These are phyloP conservation scores for Xestobium rufovillosum DNA, from an alignment of 2,888 invertebrate genomes.

Conservation along the genomic window DNA sequence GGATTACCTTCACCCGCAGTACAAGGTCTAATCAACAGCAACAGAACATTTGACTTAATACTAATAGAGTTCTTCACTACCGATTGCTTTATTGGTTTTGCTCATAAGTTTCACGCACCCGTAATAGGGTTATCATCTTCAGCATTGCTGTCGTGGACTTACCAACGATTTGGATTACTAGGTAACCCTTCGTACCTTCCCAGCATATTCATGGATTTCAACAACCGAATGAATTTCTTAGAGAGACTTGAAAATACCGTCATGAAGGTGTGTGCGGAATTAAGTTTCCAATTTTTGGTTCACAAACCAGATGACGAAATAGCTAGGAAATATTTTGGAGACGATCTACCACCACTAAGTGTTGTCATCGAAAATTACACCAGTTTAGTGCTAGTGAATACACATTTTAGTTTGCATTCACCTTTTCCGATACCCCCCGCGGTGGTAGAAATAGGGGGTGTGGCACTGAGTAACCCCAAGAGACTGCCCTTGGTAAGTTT, in stretches of 20 bases:
- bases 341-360: slow-evolving; percentile 32
- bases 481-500: no score
- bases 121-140: slow-evolving; percentile 50
- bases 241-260: slow-evolving; percentile 43
- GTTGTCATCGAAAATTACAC: slow-evolving; percentile 43
- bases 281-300: slow-evolving; percentile 24
- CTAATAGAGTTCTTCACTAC: slow-evolving; percentile 64
- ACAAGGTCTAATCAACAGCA: slow-evolving; percentile 39
- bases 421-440: slow-evolving; percentile 44
- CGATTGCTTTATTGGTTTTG: slow-evolving; percentile 62
- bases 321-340: slow-evolving; percentile 30
- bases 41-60: slow-evolving; percentile 57
- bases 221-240: slow-evolving; percentile 34
- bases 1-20: slow-evolving; percentile 33
- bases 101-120: slow-evolving; percentile 52
- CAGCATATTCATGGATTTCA: slow-evolving; percentile 41
- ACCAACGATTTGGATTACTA: slow-evolving; percentile 45
- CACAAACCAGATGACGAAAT: slow-evolving; percentile 25
- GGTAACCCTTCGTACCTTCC: slow-evolving; percentile 46
- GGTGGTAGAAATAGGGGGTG: slow-evolving; percentile 48
- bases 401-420: slow-evolving; percentile 42
- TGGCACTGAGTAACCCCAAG: no score
- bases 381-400: slow-evolving; percentile 46
- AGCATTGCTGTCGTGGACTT: slow-evolving; percentile 45
- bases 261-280: slow-evolving; percentile 21